phyloP scores from a whole-genome alignment of 2,113 vertebrate species.

The Carassius carassius region DNA sequence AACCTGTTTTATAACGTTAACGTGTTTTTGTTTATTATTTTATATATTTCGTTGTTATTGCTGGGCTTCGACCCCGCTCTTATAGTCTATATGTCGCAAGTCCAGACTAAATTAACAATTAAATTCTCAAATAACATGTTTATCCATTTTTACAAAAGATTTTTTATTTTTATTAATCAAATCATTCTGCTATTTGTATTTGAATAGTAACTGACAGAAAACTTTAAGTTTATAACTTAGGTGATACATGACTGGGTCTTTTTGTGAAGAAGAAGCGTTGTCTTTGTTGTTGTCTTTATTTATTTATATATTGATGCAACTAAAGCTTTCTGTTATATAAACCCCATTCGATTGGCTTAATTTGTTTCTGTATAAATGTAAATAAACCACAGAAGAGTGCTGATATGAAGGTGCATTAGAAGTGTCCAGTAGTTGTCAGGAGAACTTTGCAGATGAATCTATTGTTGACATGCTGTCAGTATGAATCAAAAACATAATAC shows the following conservation, averaged over 20 bases:
- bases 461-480: no score
- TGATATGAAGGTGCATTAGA: background rate
- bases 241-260: no score
- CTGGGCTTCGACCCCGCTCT: background rate
- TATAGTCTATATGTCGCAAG: background rate
- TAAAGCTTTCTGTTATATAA: background rate
- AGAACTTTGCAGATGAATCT: background rate
- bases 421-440: slow-evolving; percentile 11
- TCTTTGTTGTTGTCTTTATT: no score
- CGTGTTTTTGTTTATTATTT: background rate
- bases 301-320: no score
- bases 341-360: background rate
- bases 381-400: background rate
- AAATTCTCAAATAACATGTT: background rate
- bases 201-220: background rate
- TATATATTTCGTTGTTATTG: background rate
- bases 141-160: background rate
- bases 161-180: background rate
- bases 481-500: background rate
- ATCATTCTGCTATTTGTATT: background rate
- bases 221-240: no score
- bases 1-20: background rate
- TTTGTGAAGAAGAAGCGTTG: no score
- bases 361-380: background rate
- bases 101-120: background rate